These are phyloP conservation scores for Bufotes viridis DNA, from an alignment of 2,797 vertebrate genomes.

Conservation along the genomic window DNA sequence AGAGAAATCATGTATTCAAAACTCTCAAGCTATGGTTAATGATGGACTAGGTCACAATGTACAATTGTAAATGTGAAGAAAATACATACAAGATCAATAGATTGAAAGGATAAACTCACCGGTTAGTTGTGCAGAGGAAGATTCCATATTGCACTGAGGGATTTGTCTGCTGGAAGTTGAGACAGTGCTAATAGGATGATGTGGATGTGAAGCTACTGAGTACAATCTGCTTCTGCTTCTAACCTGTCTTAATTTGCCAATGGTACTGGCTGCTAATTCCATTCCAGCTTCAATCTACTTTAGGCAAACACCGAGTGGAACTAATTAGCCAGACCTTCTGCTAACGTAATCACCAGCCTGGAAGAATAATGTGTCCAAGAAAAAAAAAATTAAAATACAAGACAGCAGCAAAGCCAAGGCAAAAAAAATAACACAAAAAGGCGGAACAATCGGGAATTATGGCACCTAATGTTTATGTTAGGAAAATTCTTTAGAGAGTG, in stretches of 20 bases:
- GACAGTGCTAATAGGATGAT: slow-evolving; percentile 65
- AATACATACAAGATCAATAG: slow-evolving; percentile 7
- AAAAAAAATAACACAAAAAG: neutral
- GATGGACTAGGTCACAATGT: neutral
- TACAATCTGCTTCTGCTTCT: slow-evolving; percentile 80
- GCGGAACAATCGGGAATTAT: neutral
- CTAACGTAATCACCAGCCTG: slow-evolving; percentile 52
- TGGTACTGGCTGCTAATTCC: slow-evolving; percentile 79
- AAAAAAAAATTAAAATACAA: slow-evolving; percentile 14
- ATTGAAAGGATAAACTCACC: slow-evolving; percentile 49
- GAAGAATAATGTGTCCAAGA: slow-evolving; percentile 31
- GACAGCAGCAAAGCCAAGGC: neutral
- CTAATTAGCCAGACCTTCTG: slow-evolving; percentile 64
- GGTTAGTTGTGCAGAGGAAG: slow-evolving; percentile 59
- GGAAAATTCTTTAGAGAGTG: neutral
- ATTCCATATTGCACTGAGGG: slow-evolving; percentile 71
- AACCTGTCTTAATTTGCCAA: slow-evolving; percentile 77
- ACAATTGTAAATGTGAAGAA: neutral
- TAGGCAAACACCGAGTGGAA: slow-evolving; percentile 63
- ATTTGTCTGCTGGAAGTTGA: slow-evolving; percentile 64
- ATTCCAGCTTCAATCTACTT: slow-evolving; percentile 71
- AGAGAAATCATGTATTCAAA: neutral
- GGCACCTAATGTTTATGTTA: slow-evolving; percentile 45
- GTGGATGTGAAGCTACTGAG: slow-evolving; percentile 67
- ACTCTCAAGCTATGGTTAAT: neutral